Base-by-base conservation (phyloP, 2,113 vertebrate genomes). In the Pelodiscus sinensis region DNA sequence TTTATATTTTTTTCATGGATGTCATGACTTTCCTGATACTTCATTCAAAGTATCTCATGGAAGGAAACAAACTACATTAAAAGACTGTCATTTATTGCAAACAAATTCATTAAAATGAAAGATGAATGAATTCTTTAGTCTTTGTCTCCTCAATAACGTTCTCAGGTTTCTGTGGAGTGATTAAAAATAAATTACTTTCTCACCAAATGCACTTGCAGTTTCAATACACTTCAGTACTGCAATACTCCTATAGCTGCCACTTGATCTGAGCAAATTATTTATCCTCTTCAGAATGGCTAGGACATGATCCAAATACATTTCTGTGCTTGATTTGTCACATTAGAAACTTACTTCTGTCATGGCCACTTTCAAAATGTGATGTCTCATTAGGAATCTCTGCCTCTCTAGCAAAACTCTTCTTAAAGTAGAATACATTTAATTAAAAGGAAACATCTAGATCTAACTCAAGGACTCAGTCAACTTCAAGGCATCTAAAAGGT, bases 91-190 rank as follows among this genome's bases (percentile, higher is more conserved):
- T 29, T 51, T 56, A 79, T 84, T 85, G 82, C 27, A 89, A 75
- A 55, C 81, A 90, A 96, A 95, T 90, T 4, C 6, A 89, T 95
- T 77, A 90, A 97, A 44, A 83, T 93, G 79, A 86, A 44, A 96
- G 87, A 89, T 86, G 88, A 94, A 94, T 57, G 19, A 88, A 81
- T 2, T 2, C 25, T 94, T 92, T 86, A 95, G 79, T 84, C 87
- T 93, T 94, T 91, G 92, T 11, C 86, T 94, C 88, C 93, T 90
- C 94, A 93, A 81, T 90, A 94, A 3, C 56, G 68, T 60, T 94
- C 90, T 96, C 55, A 92, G 92, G 22, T 73, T 93, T 92, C 65
- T 19, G 13, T 79, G 54, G 24, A 79, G 71, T 71, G 55, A 93
- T 95, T 73, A 92, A 86, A 92, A 95, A 4, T 75, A 90, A 94